These are phyloP conservation scores for Cotesia congregata DNA, from an alignment of 2,888 invertebrate species.

Conservation along the genomic window DNA sequence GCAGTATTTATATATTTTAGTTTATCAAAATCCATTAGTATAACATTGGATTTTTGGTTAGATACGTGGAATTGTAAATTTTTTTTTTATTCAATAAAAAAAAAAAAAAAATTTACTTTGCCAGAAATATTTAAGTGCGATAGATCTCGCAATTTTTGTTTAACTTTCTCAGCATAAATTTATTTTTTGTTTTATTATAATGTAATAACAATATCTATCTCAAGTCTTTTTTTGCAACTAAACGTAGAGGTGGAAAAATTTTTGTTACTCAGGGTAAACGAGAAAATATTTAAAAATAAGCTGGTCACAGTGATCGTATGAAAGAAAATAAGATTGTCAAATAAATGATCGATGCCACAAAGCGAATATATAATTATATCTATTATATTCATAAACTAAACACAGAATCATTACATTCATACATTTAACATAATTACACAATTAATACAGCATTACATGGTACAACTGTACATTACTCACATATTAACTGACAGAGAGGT, in stretches of 20 bases:
- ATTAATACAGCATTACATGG: not conserved
- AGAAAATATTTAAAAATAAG: constrained; percentile 21
- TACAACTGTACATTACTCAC: not conserved
- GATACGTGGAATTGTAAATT: not conserved
- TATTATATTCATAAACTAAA: constrained; percentile 14
- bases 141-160: constrained; percentile 5
- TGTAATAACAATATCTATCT: constrained; percentile 15
- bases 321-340: constrained; percentile 30
- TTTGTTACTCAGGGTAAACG: constrained; percentile 56
- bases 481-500: not conserved
- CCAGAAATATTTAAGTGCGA: not conserved
- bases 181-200: constrained; percentile 23
- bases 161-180: constrained; percentile 21
- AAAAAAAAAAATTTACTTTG: not conserved
- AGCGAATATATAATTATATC: constrained; percentile 2
- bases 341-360: constrained; percentile 23
- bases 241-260: constrained; percentile 45
- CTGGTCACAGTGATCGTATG: not conserved
- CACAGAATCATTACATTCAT: constrained; percentile 15
- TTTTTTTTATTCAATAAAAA: not conserved
- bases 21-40: not conserved
- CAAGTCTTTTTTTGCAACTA: constrained; percentile 23
- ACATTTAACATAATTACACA: not conserved
- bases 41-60: not conserved
- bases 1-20: constrained; percentile 23